A percentile compares a stretch with the other conserved stretches of the same genome.
Evolutionary conservation across 2,113 vertebrate genomes (phyloP).

Genomic region (Naja naja): DNA sequence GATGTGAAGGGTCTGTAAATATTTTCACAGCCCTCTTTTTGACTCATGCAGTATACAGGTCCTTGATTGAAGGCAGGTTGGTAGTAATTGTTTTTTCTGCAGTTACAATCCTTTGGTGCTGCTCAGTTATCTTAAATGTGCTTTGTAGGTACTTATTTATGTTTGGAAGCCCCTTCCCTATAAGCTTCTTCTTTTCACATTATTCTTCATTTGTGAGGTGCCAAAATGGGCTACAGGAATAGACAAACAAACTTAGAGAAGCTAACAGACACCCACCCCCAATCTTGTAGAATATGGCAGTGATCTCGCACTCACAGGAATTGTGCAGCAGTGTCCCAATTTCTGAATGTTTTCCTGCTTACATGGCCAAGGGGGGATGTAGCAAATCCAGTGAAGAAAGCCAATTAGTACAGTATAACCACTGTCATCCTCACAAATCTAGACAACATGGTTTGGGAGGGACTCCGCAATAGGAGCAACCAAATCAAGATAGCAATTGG

Average conservation of each 20-base stretch:
- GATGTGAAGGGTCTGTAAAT: too few species aligned
- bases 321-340: neutral
- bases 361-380: neutral
- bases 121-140: neutral
- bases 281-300: neutral
- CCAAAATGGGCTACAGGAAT: neutral
- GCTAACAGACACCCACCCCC: neutral
- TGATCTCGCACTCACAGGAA: neutral
- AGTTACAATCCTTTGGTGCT: neutral
- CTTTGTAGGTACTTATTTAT: neutral
- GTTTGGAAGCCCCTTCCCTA: neutral
- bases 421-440: neutral
- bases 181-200: neutral
- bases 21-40: too few species aligned
- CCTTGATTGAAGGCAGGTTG: too few species aligned
- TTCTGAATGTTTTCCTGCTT: neutral
- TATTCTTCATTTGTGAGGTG: neutral
- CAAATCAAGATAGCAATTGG: neutral
- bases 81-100: too few species aligned
- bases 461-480: neutral
- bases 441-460: neutral
- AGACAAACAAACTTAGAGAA: neutral
- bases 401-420: neutral
- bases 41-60: too few species aligned
- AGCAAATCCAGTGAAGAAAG: neutral